These are phyloP conservation scores for Andrena flavipes DNA, from an alignment of 2,888 invertebrate genomes.

Conservation along the genomic window DNA sequence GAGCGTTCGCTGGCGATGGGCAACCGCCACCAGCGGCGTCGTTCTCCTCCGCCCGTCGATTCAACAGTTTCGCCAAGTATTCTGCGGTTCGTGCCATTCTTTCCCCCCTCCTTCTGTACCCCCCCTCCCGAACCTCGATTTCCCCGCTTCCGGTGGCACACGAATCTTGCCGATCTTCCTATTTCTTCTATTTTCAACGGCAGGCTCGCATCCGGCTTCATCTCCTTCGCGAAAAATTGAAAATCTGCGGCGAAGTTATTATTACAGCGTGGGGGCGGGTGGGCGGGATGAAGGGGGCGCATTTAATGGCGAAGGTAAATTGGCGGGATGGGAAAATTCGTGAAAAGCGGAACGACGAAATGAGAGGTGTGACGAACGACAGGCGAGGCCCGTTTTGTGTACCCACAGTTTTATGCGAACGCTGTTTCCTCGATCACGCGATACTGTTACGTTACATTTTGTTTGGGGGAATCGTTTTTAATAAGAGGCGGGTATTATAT, in stretches of 20 bases:
- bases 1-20: slow-evolving; percentile 61
- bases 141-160: not conserved
- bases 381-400: not conserved
- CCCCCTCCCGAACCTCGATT: not conserved
- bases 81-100: not conserved
- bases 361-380: not conserved
- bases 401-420: not conserved
- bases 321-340: slow-evolving; percentile 22
- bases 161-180: not conserved
- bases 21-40: slow-evolving; percentile 28
- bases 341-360: not conserved
- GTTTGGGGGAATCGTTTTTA: not conserved
- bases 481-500: not conserved
- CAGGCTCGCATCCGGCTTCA: slow-evolving; percentile 17
- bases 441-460: too few species aligned
- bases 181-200: not conserved
- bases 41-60: slow-evolving; percentile 39
- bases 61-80: slow-evolving; percentile 27
- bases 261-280: slow-evolving; percentile 7
- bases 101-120: not conserved
- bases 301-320: slow-evolving; percentile 37
- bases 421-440: not conserved
- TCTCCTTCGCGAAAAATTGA: slow-evolving; percentile 43
- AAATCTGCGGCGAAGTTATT: slow-evolving; percentile 35
- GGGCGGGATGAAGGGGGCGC: not conserved